A percentile compares a stretch with the other conserved stretches of the same genome.
Evolutionary conservation across 2,888 invertebrate species (phyloP).

Genomic region (Molanna angustata): DNA sequence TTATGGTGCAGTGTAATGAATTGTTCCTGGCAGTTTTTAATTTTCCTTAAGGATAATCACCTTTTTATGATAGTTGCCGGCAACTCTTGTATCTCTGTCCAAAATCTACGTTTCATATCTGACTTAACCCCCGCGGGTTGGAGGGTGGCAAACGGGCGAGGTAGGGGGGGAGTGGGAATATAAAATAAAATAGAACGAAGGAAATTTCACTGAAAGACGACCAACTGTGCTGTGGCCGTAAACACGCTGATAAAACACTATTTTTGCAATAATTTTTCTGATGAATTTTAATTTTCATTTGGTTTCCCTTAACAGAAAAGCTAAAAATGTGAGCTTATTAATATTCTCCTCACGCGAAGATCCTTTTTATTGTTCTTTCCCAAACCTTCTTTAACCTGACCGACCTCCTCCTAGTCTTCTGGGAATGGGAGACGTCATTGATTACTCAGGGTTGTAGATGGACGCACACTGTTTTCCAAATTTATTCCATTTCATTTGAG

Average conservation of each 20-base stretch:
- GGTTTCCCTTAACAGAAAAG: conserved; percentile 1
- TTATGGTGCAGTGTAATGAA: conserved; percentile 19
- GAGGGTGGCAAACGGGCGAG: too few species aligned
- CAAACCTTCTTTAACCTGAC: conserved; percentile 16
- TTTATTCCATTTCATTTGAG: conserved; percentile 17
- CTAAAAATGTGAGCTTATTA: conserved; percentile 23
- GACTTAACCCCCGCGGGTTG: conserved; percentile 12
- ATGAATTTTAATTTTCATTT: too few species aligned
- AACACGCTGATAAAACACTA: too few species aligned
- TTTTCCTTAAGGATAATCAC: conserved; percentile 21
- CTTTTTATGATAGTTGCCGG: conserved; percentile 19
- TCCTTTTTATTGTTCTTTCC: conserved; percentile 29
- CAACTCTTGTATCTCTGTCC: conserved; percentile 15
- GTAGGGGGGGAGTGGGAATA: conserved; percentile 4
- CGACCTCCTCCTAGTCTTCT: conserved; percentile 15
- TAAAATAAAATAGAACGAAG: conserved; percentile 6
- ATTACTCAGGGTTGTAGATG: conserved; percentile 27
- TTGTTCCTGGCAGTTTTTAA: too few species aligned
- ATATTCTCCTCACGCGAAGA: conserved; percentile 30
- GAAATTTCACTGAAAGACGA: too few species aligned
- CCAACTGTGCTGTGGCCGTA: too few species aligned
- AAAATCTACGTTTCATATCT: conserved; percentile 30
- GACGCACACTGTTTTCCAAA: conserved; percentile 15
- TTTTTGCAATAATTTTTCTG: too few species aligned
- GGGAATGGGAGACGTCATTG: conserved; percentile 20